Conservation (phyloP, 2,113 vertebrate species). For the Daphoenositta chrysoptera region DNA sequence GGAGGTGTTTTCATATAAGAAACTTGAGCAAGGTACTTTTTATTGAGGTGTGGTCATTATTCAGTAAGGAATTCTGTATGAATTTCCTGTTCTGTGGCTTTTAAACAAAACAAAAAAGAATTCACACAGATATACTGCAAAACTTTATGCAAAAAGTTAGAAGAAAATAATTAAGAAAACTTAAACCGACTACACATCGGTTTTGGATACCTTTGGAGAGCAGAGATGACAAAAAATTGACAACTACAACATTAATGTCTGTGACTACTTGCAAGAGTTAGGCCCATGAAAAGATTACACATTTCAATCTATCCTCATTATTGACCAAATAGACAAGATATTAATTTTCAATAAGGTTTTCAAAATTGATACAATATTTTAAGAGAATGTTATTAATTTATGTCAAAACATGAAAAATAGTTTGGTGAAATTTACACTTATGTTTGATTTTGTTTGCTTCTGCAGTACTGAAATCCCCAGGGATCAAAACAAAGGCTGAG, state of each 20-base stretch:
- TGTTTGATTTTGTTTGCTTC: background rate
- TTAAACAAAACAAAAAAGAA: background rate
- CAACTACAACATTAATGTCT: background rate
- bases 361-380: background rate
- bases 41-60: background rate
- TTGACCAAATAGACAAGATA: background rate
- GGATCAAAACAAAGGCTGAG: background rate
- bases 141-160: background rate
- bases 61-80: background rate
- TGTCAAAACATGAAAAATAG: background rate
- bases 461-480: background rate
- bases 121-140: background rate
- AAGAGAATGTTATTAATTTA: background rate
- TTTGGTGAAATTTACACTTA: background rate
- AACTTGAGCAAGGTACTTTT: background rate
- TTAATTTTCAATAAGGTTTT: background rate
- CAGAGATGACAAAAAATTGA: background rate
- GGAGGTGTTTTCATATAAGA: background rate
- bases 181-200: rapidly evolving
- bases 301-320: background rate
- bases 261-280: background rate
- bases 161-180: background rate
- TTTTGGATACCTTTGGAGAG: background rate
- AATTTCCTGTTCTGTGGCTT: background rate
- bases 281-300: background rate